A percentile compares a stretch with the other conserved stretches of the same genome.
These are phyloP conservation scores for Nephotettix cincticeps DNA, from an alignment of 1,140 invertebrate genomes.

Conservation along the genomic window DNA sequence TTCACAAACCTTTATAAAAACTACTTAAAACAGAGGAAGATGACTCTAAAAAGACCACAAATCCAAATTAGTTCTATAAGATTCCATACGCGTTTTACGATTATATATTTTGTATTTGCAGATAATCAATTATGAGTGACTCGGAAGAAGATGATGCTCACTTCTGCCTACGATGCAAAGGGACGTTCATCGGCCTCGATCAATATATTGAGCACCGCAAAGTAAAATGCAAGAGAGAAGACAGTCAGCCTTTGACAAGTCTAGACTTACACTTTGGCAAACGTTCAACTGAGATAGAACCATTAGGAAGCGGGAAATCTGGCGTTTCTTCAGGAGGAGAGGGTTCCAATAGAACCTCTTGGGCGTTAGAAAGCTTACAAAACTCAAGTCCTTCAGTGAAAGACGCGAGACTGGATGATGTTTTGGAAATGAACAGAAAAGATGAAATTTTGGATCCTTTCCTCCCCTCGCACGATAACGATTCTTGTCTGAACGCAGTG, in stretches of 20 bases:
- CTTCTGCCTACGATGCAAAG: constrained; percentile 81
- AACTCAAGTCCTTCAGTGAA: background rate
- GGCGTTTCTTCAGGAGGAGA: background rate
- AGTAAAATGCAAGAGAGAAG: constrained; percentile 51
- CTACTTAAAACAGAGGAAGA: too few species aligned
- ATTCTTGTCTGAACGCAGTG: constrained; percentile 67
- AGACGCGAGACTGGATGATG: background rate
- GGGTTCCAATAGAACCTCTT: background rate
- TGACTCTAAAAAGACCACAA: too few species aligned
- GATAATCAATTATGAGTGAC: constrained; percentile 44
- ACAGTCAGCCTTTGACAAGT: background rate
- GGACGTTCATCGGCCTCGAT: constrained; percentile 74
- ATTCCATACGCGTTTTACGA: background rate
- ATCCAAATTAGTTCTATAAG: too few species aligned
- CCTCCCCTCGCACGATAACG: constrained; percentile 34
- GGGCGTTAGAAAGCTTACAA: background rate
- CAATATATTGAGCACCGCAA: constrained; percentile 82
- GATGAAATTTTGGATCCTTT: constrained; percentile 16
- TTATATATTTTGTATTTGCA: background rate
- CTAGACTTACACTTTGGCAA: background rate
- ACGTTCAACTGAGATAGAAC: background rate
- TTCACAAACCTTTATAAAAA: too few species aligned
- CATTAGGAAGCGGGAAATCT: background rate
- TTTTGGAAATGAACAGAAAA: background rate
- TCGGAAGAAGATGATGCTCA: constrained; percentile 77